Base-by-base conservation (phyloP, 1,140 invertebrate species). In the Temnothorax nylanderi region DNA sequence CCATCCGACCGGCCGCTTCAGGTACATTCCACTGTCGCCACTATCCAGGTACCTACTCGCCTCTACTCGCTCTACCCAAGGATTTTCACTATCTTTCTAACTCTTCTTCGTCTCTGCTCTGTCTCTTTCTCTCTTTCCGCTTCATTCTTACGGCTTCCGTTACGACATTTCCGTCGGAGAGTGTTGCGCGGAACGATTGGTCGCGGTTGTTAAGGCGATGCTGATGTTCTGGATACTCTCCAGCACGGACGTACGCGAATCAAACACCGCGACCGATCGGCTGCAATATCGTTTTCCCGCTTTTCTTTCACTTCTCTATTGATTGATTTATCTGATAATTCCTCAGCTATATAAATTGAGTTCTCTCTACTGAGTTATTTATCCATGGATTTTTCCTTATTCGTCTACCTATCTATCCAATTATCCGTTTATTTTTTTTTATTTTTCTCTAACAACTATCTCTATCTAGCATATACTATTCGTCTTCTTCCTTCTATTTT, bases 1-100 rank as follows among this genome's bases (percentile, higher is more conserved):
- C 96, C 98, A 98, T 95, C 97, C 98, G 64, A 98, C 98, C 91
- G 98, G 98, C 91, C 97, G 98, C 95, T 98, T 98, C 97, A 98
- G 98, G 98, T 99, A 97, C 96, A 96, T 96, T 96, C 96, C 96
- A 95, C 96, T 97, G 95, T 96, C 96, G 94, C 96, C 96, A 95
- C 95, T 96, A 94, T 96, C 96, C 96, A 96, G 96, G 96, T 96
- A 95, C 95, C 95, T 95, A 95, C 94, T 95, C 94, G 94, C 95
- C 95, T 95, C 95, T 95, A 95, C 95, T 95, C 95, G 95, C 95
- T 95, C 94, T 95, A 95, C 94, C 95, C 94, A 94, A 94, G 89
- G 89, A 71, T 87, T 87, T 88, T 92, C 67, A 88, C 64, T 88
- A 64, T 87, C 69, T 90, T n/a, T 78, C 18, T 82, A 26, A 49